Percentiles rank a stretch among this genome's conserved stretches.
These are phyloP conservation scores for Cyanoderma ruficeps DNA, from an alignment of 2,113 vertebrate genomes.

Conservation along the genomic window DNA sequence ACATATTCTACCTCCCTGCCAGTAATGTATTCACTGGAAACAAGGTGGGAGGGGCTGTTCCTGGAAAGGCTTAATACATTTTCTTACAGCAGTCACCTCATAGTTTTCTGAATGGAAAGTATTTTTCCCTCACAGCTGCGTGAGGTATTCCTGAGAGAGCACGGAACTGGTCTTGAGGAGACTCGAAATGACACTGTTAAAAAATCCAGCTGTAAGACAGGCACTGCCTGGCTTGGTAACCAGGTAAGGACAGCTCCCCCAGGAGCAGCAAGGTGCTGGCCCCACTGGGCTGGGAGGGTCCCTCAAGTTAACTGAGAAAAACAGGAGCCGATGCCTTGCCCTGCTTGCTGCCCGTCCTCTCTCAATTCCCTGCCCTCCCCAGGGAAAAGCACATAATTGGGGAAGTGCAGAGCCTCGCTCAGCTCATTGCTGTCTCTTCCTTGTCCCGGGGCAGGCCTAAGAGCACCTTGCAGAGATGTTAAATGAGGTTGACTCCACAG, in stretches of 20 bases:
- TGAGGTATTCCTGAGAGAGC: background rate
- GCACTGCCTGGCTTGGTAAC: background rate
- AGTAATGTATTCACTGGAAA: background rate
- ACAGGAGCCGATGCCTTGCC: background rate
- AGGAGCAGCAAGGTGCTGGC: background rate
- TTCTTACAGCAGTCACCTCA: constrained; percentile 24
- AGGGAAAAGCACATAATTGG: background rate
- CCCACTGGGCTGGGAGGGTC: background rate
- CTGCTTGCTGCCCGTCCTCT: background rate
- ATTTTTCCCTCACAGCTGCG: background rate
- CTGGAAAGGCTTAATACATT: constrained; percentile 25
- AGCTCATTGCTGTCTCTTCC: background rate
- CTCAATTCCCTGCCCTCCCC: background rate
- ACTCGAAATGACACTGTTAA: background rate
- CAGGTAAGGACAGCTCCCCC: background rate
- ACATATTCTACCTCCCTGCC: background rate
- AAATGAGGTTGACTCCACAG: constrained; percentile 24
- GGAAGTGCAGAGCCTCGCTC: background rate
- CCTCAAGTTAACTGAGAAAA: background rate
- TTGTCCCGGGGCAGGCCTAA: background rate
- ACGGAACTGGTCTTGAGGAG: background rate
- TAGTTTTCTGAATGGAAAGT: constrained; percentile 5
- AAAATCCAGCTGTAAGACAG: background rate
- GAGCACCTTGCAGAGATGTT: constrained; percentile 1
- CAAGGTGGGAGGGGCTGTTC: background rate